Evolutionary conservation across 2,113 vertebrate species (phyloP), one percentile per base, ranked within the genome.

Genomic region (Microtus richardsoni): DNA sequence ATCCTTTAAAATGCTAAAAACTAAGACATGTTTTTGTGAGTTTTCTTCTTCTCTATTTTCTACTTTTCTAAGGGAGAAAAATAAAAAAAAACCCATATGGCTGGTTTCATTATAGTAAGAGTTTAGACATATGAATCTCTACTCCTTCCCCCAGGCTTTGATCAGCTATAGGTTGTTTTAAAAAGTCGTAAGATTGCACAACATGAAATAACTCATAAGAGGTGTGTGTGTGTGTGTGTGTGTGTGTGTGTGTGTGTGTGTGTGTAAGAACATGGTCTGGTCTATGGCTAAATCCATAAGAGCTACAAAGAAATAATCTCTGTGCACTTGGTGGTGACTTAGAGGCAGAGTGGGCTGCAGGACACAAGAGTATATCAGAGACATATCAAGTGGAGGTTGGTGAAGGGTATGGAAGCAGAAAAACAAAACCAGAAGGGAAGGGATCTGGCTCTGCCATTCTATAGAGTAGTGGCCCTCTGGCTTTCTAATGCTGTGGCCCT

Each of bases 281-380:
- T 80, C 79, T 87, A 60, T 66, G 24, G 41, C 33, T 94, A 88
- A 90, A 92, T 96, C 95, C 64, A 77, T 95, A 95, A 91, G 68
- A 21, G 13, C 62, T 79, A 62, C 28, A 79, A 62, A 60, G 36
- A 49, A 94, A 86, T 11, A 28, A 26, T 96, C 74, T 93, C 54
- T 12, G 21, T 92, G 74, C 47, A 91, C 92, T 70, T 41, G 86
- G 64, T 19, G 91, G n/a, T 80, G 64, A 80, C 88, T 95, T 71
- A 74, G 75, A 94, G 90, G 93, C 70, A 87, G 19, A 92, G 66
- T 62, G 33, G 66, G 26, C 78, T 54, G 41, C 71, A 70, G 80
- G 89, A 91, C 0, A 68, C 52, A 75, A 54, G 62, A 89, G 64
- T 49, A 11, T 75, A 84, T 77, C 92, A 91, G 78, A 89, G 70